Percentiles rank a stretch among this genome's conserved stretches.
Evolutionary conservation across 1,140 invertebrate genomes (phyloP).

Genomic region (Brachystomella parvula): DNA sequence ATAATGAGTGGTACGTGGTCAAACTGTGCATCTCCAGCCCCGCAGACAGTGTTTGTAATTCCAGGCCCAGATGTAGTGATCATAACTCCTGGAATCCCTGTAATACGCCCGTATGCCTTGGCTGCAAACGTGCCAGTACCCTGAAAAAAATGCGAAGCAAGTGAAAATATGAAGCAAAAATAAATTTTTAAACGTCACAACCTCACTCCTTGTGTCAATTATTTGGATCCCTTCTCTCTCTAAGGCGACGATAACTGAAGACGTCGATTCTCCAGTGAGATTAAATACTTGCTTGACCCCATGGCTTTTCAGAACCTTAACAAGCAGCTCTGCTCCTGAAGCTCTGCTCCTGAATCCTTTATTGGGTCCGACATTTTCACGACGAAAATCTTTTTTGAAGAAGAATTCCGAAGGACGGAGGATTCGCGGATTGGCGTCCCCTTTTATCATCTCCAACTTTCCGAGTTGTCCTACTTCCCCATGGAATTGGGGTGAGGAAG

Average conservation of each 20-base stretch:
- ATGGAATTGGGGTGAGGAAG: background rate
- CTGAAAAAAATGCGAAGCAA: background rate
- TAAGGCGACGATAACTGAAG: background rate
- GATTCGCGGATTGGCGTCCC: background rate
- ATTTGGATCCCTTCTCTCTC: background rate
- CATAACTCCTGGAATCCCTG: background rate
- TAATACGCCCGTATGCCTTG: background rate
- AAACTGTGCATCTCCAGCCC: background rate
- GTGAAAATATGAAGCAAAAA: background rate
- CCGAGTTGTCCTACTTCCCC: no score
- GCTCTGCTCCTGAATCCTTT: background rate
- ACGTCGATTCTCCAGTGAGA: background rate
- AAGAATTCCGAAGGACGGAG: background rate
- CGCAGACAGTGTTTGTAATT: background rate
- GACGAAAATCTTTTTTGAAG: background rate
- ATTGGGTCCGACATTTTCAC: background rate
- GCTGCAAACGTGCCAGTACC: background rate
- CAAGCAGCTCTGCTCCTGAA: background rate
- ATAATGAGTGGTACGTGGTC: constrained; percentile 8
- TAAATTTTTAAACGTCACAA: background rate
- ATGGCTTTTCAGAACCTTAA: background rate
- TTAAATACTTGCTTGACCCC: background rate
- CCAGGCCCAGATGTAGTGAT: background rate
- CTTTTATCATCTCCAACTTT: no score
- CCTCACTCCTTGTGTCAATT: constrained; percentile 2